Evolutionary conservation across 2,888 invertebrate genomes (phyloP).

Genomic region (Ophonus ardosiacus): DNA sequence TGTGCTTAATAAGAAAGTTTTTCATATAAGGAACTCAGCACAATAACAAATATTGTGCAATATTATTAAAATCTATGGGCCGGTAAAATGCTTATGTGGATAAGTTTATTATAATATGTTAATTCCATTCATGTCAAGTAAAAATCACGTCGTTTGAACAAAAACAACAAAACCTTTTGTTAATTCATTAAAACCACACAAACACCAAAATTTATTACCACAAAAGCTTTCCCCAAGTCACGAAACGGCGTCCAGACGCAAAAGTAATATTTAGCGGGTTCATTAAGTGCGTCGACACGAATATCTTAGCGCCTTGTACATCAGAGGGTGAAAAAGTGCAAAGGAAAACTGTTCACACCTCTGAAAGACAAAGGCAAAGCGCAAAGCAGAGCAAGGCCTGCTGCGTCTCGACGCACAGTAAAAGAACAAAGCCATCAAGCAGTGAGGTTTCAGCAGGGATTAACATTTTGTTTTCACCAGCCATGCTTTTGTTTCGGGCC

Average conservation of each 20-base stretch:
- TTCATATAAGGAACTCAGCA: no score
- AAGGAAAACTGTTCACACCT: conserved; percentile 51
- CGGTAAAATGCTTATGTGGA: no score
- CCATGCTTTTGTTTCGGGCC: background rate
- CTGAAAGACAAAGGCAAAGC: conserved; percentile 20
- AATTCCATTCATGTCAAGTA: background rate
- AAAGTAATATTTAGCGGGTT: conserved; percentile 38
- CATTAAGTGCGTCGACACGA: conserved; percentile 43
- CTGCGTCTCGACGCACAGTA: background rate
- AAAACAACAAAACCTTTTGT: background rate
- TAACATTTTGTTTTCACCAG: conserved; percentile 41
- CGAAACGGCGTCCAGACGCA: background rate
- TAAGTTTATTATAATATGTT: background rate
- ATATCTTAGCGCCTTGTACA: conserved; percentile 8
- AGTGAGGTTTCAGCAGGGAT: conserved; percentile 31
- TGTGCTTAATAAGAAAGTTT: no score
- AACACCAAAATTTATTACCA: background rate
- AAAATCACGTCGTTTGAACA: background rate
- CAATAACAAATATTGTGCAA: no score
- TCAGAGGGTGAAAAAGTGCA: conserved; percentile 17
- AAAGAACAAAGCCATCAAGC: conserved; percentile 14
- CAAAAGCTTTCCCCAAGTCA: background rate
- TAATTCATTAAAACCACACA: background rate
- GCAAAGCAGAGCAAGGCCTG: background rate
- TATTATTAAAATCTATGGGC: no score